Percentiles rank a stretch among this genome's conserved stretches.
These are phyloP conservation scores for Meloe dianella DNA, from an alignment of 2,888 invertebrate genomes.

Conservation along the genomic window DNA sequence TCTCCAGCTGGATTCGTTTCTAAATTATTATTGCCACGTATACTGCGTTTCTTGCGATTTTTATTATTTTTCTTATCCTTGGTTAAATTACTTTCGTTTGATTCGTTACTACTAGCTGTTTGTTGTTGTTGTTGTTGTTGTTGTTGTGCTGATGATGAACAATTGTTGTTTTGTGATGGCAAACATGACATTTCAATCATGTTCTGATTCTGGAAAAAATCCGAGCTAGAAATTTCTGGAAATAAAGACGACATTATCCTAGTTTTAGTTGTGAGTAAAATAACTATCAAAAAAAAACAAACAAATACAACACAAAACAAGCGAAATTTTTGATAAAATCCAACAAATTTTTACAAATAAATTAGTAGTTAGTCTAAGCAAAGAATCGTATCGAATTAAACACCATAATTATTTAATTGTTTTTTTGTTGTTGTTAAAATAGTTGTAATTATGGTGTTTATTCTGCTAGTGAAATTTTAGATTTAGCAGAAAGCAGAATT, in stretches of 20 bases:
- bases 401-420: background rate
- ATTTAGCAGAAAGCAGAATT: slow-evolving; percentile 8
- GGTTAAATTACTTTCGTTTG: slow-evolving; percentile 28
- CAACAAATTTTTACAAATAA: background rate
- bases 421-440: background rate
- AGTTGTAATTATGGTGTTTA: background rate
- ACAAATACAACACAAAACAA: slow-evolving; percentile 31
- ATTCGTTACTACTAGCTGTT: background rate
- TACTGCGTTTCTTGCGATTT: slow-evolving; percentile 34
- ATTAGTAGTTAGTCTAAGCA: slow-evolving; percentile 55
- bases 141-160: too few species aligned
- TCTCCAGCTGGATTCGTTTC: slow-evolving; percentile 39
- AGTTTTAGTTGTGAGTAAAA: slow-evolving; percentile 58
- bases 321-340: slow-evolving; percentile 29
- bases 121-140: slow-evolving; percentile 22
- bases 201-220: slow-evolving; percentile 63
- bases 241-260: slow-evolving; percentile 60
- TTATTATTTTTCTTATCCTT: slow-evolving; percentile 37
- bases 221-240: slow-evolving; percentile 61
- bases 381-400: slow-evolving; percentile 27
- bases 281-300: slow-evolving; percentile 41
- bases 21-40: slow-evolving; percentile 33
- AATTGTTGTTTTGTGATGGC: slow-evolving; percentile 70
- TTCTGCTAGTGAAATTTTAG: slow-evolving; percentile 1
- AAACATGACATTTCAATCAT: slow-evolving; percentile 74